phyloP scores from a whole-genome alignment of 1,140 invertebrate species.

The Drosophila pallidifrons region DNA sequence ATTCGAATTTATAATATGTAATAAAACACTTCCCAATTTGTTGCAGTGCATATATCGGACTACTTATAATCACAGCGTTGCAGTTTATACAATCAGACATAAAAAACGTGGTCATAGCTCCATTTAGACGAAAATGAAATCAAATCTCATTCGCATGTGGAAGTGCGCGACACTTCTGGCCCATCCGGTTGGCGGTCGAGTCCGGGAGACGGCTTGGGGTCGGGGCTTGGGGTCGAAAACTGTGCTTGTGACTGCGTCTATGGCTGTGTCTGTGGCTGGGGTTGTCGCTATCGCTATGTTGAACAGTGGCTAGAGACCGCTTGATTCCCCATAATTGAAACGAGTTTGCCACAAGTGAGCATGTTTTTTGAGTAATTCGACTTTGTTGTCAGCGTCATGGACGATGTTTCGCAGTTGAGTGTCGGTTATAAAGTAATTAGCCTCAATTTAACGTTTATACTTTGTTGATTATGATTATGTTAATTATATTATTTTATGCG shows the following conservation, averaged over 20 bases:
- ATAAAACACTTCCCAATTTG: not conserved
- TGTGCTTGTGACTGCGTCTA: constrained; percentile 1
- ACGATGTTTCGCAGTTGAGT: constrained; percentile 78
- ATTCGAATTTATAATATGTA: too few relatives aligned
- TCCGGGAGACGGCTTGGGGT: not conserved
- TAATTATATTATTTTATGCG: constrained; percentile 83
- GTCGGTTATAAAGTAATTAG: constrained; percentile 84
- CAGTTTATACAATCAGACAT: constrained; percentile 50
- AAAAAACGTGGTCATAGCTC: constrained; percentile 72
- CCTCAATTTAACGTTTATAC: constrained; percentile 83
- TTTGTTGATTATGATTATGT: constrained; percentile 84
- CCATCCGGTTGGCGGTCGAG: constrained; percentile 45
- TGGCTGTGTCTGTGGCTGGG: not conserved
- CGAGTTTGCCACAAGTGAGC: constrained; percentile 81
- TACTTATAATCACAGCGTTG: constrained; percentile 29
- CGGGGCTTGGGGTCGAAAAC: constrained; percentile 14
- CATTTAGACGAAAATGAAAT: constrained; percentile 76
- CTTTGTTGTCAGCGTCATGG: constrained; percentile 51
- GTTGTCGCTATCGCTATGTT: constrained; percentile 39
- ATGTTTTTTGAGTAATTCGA: constrained; percentile 60
- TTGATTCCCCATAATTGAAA: constrained; percentile 76
- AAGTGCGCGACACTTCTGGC: constrained; percentile 58
- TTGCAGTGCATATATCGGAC: constrained; percentile 41
- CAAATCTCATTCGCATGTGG: constrained; percentile 68
- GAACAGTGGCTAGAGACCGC: constrained; percentile 40